phyloP scores from a whole-genome alignment of 2,888 invertebrate genomes.

The Adineta ricciae region DNA sequence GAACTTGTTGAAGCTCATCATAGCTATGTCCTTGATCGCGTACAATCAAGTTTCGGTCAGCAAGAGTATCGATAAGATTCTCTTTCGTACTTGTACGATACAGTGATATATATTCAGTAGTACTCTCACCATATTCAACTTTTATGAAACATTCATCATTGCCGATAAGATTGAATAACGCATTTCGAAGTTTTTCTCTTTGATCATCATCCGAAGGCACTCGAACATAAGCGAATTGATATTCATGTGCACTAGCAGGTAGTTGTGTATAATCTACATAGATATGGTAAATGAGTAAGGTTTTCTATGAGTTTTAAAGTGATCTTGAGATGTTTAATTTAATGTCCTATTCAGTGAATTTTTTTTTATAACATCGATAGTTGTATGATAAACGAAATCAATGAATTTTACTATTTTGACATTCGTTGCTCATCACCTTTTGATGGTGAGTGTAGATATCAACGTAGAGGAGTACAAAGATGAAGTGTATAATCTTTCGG shows the following conservation, averaged over 20 bases:
- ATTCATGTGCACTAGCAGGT: constrained; percentile 68
- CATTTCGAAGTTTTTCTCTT: constrained; percentile 63
- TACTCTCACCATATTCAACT: constrained; percentile 62
- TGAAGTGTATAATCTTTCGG: no score
- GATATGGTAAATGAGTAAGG: constrained; percentile 45
- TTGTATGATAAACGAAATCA: no score
- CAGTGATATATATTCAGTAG: constrained; percentile 41
- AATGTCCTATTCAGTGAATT: no score
- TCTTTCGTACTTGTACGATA: constrained; percentile 52
- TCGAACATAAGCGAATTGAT: constrained; percentile 68
- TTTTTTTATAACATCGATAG: no score
- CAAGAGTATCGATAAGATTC: constrained; percentile 66
- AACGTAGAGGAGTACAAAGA: no score
- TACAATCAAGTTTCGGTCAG: constrained; percentile 73
- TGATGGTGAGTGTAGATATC: no score
- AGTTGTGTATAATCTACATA: constrained; percentile 67
- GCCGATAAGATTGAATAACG: constrained; percentile 59
- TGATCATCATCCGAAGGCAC: constrained; percentile 77
- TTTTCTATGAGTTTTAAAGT: no score
- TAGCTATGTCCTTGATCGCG: constrained; percentile 57
- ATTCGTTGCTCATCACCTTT: no score
- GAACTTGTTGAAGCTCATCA: constrained; percentile 20
- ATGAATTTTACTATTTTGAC: no score
- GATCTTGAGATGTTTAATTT: no score
- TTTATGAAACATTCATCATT: constrained; percentile 72